Percentiles rank a stretch among this genome's conserved stretches.
Conservation (phyloP, 2,113 vertebrate species). For the Rhea americana region DNA sequence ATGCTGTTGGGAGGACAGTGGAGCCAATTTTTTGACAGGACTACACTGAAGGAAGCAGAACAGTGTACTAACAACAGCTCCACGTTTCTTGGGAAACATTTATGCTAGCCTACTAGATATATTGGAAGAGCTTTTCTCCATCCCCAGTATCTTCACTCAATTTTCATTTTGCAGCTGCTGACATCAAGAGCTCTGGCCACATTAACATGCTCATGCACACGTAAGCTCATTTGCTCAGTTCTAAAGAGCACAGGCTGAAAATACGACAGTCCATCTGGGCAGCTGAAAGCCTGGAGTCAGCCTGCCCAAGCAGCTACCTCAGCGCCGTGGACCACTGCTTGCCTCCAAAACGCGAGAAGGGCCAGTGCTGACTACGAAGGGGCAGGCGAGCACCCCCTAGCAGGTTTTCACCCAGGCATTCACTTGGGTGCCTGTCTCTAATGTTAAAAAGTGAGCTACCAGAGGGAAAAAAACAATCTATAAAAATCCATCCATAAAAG, state of each 20-base stretch:
- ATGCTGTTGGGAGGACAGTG: neutral
- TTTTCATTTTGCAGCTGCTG: neutral
- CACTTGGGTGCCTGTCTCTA: neutral
- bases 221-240: neutral
- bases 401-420: neutral
- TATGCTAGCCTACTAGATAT: neutral
- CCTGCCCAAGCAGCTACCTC: too few relatives aligned
- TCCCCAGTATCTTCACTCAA: neutral
- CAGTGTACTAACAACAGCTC: neutral
- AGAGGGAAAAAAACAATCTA: neutral
- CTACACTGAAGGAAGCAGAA: neutral
- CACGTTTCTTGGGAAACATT: neutral
- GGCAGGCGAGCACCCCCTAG: accelerated
- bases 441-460: neutral
- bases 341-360: accelerated
- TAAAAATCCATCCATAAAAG: neutral
- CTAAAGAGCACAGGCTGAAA: accelerated
- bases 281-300: neutral
- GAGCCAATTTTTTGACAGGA: neutral
- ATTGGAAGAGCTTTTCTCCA: neutral
- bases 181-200: accelerated
- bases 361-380: neutral
- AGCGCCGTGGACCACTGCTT: too few relatives aligned
- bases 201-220: neutral
- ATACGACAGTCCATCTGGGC: neutral